These are phyloP conservation scores for Microcebus murinus DNA, from an alignment of 2,113 vertebrate genomes.

Conservation along the genomic window DNA sequence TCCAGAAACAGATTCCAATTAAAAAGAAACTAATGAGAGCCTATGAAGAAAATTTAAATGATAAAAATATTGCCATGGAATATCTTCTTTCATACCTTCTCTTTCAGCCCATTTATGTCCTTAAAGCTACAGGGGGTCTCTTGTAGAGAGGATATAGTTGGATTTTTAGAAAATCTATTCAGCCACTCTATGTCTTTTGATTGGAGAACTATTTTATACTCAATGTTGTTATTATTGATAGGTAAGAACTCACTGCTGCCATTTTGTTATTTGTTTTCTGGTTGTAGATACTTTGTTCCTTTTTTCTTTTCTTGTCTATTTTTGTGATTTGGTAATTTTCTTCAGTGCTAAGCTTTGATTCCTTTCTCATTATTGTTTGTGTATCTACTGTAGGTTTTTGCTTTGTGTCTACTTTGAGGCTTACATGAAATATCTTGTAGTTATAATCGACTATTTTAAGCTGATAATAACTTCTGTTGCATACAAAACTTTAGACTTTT, in stretches of 20 bases:
- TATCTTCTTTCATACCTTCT: not conserved
- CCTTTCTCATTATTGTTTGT: not conserved
- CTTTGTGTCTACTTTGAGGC: not conserved
- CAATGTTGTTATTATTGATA: not conserved
- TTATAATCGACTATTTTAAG: not conserved
- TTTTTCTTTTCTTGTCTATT: not conserved
- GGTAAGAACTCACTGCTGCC: not conserved
- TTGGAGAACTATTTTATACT: not conserved
- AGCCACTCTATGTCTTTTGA: not conserved
- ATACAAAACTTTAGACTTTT: not conserved
- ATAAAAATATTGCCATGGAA: not conserved
- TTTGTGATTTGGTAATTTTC: not conserved
- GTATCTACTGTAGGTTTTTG: not conserved
- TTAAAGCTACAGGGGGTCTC: not conserved
- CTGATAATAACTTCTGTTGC: not conserved
- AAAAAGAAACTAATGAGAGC: too few relatives aligned
- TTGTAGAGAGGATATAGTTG: not conserved
- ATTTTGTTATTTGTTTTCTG: not conserved
- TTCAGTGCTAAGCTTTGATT: not conserved
- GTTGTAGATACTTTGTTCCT: not conserved
- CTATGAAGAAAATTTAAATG: not conserved
- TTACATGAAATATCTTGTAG: not conserved
- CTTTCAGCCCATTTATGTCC: not conserved
- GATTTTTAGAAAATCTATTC: not conserved
- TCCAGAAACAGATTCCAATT: too few relatives aligned